These are phyloP conservation scores for Drosophila engyochracea DNA, from an alignment of 2,888 invertebrate genomes.

Conservation along the genomic window DNA sequence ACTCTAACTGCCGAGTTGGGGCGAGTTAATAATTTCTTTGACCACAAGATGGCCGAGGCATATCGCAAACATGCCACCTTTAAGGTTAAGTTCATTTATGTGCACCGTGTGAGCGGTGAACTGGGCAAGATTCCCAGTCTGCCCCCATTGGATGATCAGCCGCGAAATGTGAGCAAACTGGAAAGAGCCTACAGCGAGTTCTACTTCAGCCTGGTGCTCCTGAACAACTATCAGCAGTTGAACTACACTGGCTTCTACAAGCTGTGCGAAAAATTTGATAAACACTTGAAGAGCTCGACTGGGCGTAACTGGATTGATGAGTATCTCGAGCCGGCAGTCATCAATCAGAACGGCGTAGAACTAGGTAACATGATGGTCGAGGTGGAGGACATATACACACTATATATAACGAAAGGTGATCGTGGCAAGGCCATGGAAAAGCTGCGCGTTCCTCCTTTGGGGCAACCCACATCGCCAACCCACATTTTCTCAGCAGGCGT, in stretches of 20 bases:
- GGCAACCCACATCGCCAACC: constrained; percentile 93
- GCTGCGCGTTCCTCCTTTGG: constrained; percentile 96
- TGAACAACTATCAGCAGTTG: constrained; percentile 98
- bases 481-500: constrained; percentile 97
- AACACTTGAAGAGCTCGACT: constrained; percentile 90
- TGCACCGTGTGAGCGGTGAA: neutral
- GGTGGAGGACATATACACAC: constrained; percentile 93
- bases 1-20: constrained; percentile 95
- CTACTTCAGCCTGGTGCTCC: constrained; percentile 96
- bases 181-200: constrained; percentile 98
- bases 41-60: constrained; percentile 98
- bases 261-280: constrained; percentile 99
- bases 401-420: constrained; percentile 94
- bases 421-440: constrained; percentile 98
- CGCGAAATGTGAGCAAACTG: constrained; percentile 36
- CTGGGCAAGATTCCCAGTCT: constrained; percentile 1
- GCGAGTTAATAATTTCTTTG: constrained; percentile 97
- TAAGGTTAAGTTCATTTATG: constrained; percentile 85
- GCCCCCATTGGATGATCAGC: constrained; percentile 42
- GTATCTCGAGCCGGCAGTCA: constrained; percentile 89
- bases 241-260: constrained; percentile 99
- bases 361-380: constrained; percentile 87
- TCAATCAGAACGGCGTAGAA: constrained; percentile 85
- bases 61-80: constrained; percentile 95
- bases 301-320: constrained; percentile 95